A percentile compares a stretch with the other conserved stretches of the same genome.
phyloP scores from a whole-genome alignment of 2,797 vertebrate genomes.

The Megalops cyprinoides region DNA sequence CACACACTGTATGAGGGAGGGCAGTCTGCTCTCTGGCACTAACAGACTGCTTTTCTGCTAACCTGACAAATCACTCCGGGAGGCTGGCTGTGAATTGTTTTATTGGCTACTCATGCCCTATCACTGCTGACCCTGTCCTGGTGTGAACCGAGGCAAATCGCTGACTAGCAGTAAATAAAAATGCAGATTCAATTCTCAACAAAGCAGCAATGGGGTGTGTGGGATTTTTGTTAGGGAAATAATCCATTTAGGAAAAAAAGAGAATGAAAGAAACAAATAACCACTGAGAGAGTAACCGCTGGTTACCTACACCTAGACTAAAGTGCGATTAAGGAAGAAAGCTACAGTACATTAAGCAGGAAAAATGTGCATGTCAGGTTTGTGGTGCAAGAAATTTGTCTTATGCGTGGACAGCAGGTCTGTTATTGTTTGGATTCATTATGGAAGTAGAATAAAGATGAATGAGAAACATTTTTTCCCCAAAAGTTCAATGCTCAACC shows the following conservation, averaged over 20 bases:
- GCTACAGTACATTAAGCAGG: neutral
- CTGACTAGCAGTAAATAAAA: neutral
- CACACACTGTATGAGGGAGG: neutral
- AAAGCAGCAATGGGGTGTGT: neutral
- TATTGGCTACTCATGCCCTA: neutral
- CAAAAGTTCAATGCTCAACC: too few relatives aligned
- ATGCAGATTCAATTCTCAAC: neutral
- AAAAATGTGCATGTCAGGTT: neutral
- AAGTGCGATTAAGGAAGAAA: neutral
- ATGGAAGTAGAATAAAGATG: neutral
- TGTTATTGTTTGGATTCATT: neutral
- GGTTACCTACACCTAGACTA: neutral
- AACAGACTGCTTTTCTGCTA: neutral
- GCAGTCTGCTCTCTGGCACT: neutral
- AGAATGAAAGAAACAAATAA: neutral
- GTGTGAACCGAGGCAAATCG: neutral
- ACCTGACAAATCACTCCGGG: neutral
- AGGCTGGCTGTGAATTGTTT: neutral
- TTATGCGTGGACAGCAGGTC: neutral
- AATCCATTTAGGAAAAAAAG: neutral
- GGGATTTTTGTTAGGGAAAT: neutral
- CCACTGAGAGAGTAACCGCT: neutral
- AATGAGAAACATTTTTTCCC: neutral
- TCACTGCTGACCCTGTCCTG: neutral
- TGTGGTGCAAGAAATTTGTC: constrained; percentile 2